Conservation (phyloP, 2,888 invertebrate genomes). For the Tetragonisca angustula region DNA sequence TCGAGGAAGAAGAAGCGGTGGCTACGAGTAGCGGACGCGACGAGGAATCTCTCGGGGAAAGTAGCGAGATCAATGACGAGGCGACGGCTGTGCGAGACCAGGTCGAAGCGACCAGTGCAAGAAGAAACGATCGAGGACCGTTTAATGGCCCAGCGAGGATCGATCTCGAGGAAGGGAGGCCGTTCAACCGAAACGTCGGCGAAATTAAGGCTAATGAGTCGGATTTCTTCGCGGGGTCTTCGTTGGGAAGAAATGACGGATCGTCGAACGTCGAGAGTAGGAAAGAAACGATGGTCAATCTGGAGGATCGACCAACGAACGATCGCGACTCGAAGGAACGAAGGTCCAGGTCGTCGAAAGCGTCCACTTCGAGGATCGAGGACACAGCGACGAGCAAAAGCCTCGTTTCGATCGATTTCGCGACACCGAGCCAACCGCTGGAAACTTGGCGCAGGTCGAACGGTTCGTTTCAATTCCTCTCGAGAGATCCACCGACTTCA, state of each 20-base stretch:
- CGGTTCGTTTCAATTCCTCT: slow-evolving; percentile 9
- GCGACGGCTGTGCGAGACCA: slow-evolving; percentile 22
- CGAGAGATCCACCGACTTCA: not conserved
- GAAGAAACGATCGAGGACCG: slow-evolving; percentile 6
- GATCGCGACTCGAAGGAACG: slow-evolving; percentile 11
- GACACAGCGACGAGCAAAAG: not conserved
- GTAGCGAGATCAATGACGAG: not conserved
- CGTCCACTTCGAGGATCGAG: not conserved
- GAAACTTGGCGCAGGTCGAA: not conserved
- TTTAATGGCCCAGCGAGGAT: slow-evolving; percentile 25
- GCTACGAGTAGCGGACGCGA: not conserved
- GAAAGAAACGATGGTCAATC: not conserved
- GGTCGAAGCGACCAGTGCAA: not conserved
- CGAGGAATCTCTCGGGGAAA: not conserved
- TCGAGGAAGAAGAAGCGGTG: not conserved
- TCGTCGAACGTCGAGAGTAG: not conserved
- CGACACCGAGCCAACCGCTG: too few species aligned
- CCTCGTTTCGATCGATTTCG: slow-evolving; percentile 10
- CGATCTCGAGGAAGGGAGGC: not conserved
- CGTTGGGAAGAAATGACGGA: not conserved
- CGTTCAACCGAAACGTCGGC: not conserved
- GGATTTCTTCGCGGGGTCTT: not conserved
- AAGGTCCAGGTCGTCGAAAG: slow-evolving; percentile 30
- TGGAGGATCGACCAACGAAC: not conserved
- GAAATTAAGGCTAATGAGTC: slow-evolving; percentile 36